Evolutionary conservation across 2,888 invertebrate genomes (phyloP).

Genomic region (Zeuzera pyrina): DNA sequence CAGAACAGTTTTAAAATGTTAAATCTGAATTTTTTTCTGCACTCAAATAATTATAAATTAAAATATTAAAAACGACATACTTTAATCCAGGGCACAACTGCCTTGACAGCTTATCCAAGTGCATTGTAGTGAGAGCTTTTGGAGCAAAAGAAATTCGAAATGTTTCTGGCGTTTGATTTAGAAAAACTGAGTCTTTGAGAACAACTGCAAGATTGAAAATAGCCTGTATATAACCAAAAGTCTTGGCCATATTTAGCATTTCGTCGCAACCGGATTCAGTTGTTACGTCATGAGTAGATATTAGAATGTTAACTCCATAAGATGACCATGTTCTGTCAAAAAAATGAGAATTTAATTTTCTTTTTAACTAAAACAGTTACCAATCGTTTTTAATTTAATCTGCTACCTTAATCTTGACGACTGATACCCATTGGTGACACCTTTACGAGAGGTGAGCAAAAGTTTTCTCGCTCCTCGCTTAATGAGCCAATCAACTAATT

Average conservation of each 20-base stretch:
- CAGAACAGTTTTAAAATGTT: too few species aligned
- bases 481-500: constrained; percentile 89
- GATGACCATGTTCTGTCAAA: constrained; percentile 76
- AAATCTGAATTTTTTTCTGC: too few species aligned
- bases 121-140: constrained; percentile 85
- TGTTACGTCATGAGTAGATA: constrained; percentile 82
- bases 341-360: too few species aligned
- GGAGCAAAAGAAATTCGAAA: constrained; percentile 81
- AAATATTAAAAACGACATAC: too few species aligned
- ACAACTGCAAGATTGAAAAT: constrained; percentile 93
- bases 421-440: constrained; percentile 88
- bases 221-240: constrained; percentile 82
- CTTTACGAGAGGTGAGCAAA: constrained; percentile 85
- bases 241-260: constrained; percentile 77
- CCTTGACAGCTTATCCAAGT: constrained; percentile 77
- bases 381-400: too few species aligned
- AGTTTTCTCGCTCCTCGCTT: constrained; percentile 85
- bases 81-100: constrained; percentile 48
- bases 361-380: too few species aligned
- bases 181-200: constrained; percentile 81
- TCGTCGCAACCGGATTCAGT: constrained; percentile 78
- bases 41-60: too few species aligned
- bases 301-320: constrained; percentile 78
- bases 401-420: constrained; percentile 79
- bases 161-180: constrained; percentile 81